Evolutionary conservation across 1,140 invertebrate species (phyloP).

Genomic region (Zaprionus nigranus): DNA sequence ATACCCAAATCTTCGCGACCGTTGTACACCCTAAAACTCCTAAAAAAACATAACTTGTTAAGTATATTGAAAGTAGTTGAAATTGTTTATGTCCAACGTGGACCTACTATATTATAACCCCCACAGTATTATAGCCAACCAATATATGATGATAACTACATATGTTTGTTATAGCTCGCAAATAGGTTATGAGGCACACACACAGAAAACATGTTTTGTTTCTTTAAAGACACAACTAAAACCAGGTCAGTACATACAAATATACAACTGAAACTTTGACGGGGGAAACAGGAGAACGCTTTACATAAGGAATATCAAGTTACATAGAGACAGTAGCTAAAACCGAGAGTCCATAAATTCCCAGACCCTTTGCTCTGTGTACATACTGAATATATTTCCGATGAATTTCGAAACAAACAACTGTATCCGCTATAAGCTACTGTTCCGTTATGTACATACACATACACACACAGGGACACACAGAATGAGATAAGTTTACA

Average conservation of each 20-base stretch:
- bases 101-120: slow-evolving; percentile 35
- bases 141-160: slow-evolving; percentile 19
- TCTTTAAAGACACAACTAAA: neutral
- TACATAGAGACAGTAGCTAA: neutral
- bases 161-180: slow-evolving; percentile 24
- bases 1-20: neutral
- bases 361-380: slow-evolving; percentile 1
- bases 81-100: slow-evolving; percentile 35
- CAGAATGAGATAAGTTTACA: slow-evolving; percentile 18
- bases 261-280: neutral
- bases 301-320: slow-evolving; percentile 1
- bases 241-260: neutral
- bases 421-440: neutral
- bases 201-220: slow-evolving; percentile 1
- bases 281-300: slow-evolving; percentile 45
- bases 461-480: slow-evolving; percentile 12
- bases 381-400: neutral
- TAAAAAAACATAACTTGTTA: slow-evolving; percentile 11
- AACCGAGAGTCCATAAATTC: neutral
- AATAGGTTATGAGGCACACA: slow-evolving; percentile 33
- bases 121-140: slow-evolving; percentile 47
- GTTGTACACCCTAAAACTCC: neutral
- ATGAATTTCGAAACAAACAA: slow-evolving; percentile 2
- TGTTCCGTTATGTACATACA: slow-evolving; percentile 40
- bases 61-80: slow-evolving; percentile 25